These are phyloP conservation scores for Holotrichia oblita DNA, from an alignment of 1,140 invertebrate genomes.

Conservation along the genomic window DNA sequence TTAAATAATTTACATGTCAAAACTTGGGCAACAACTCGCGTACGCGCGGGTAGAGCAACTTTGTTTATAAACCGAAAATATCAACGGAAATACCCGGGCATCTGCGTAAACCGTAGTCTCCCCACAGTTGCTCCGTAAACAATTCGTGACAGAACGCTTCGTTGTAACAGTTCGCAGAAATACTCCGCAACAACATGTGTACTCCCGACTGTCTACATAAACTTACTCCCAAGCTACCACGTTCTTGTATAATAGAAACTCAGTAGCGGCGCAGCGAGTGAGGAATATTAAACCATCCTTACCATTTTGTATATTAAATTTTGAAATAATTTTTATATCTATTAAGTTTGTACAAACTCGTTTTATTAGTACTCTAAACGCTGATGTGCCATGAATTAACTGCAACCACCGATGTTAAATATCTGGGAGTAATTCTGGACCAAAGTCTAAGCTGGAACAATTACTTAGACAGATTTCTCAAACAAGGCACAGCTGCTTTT, in stretches of 20 bases:
- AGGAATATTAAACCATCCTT: too few relatives aligned
- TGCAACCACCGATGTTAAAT: too few relatives aligned
- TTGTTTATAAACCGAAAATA: slow-evolving; percentile 22
- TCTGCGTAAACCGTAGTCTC: neutral
- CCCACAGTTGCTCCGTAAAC: slow-evolving; percentile 4
- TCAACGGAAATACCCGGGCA: neutral
- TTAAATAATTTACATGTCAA: slow-evolving; percentile 14
- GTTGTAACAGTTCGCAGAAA: slow-evolving; percentile 24
- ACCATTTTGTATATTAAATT: too few relatives aligned
- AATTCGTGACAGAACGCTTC: slow-evolving; percentile 6
- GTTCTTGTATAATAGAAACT: neutral
- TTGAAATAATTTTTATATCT: too few relatives aligned
- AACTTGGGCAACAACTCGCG: neutral
- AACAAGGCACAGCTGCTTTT: too few relatives aligned
- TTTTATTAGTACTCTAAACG: too few relatives aligned
- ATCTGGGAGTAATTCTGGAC: too few relatives aligned
- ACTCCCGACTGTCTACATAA: slow-evolving; percentile 25
- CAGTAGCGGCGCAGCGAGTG: neutral
- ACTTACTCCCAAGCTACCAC: slow-evolving; percentile 15
- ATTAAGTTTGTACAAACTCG: too few relatives aligned
- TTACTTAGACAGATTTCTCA: too few relatives aligned
- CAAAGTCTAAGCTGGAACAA: too few relatives aligned
- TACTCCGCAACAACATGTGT: slow-evolving; percentile 10
- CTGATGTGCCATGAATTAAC: too few relatives aligned
- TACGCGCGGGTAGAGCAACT: neutral